Percentiles rank a stretch among this genome's conserved stretches.
These are phyloP conservation scores for Dasypolia templi DNA, from an alignment of 2,888 invertebrate species.

Conservation along the genomic window DNA sequence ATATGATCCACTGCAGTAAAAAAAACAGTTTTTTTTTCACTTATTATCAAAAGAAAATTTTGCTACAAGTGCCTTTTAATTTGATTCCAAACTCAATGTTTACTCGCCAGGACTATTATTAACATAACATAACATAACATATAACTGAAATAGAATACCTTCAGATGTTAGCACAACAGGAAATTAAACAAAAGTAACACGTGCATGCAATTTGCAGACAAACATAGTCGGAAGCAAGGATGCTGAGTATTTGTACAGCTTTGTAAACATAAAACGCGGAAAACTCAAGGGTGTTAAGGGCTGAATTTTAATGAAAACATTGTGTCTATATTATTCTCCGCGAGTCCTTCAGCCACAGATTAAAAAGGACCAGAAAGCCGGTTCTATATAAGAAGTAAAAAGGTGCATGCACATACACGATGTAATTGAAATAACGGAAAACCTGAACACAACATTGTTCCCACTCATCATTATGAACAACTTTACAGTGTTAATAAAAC, in stretches of 20 bases:
- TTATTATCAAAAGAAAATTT: neutral
- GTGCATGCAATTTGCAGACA: slow-evolving; percentile 23
- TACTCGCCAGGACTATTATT: slow-evolving; percentile 5
- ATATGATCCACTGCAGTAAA: too few species aligned
- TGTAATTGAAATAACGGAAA: too few species aligned
- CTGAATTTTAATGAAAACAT: slow-evolving; percentile 45
- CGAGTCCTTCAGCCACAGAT: neutral
- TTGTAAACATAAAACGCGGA: slow-evolving; percentile 4
- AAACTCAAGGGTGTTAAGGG: slow-evolving; percentile 29
- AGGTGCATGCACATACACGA: neutral
- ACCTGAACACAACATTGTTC: neutral
- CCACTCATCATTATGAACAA: neutral
- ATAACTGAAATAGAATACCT: neutral
- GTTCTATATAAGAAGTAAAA: neutral
- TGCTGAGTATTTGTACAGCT: slow-evolving; percentile 27
- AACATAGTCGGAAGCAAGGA: slow-evolving; percentile 6
- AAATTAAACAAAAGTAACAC: slow-evolving; percentile 30
- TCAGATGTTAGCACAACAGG: neutral
- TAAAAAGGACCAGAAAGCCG: neutral
- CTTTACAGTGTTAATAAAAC: neutral
- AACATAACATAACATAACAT: too few species aligned
- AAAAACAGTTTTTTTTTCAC: too few species aligned
- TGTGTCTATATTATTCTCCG: slow-evolving; percentile 5
- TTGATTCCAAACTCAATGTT: neutral
- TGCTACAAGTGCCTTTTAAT: neutral